Conservation (phyloP, 1,140 invertebrate species). For the Sarcophaga bullata region DNA sequence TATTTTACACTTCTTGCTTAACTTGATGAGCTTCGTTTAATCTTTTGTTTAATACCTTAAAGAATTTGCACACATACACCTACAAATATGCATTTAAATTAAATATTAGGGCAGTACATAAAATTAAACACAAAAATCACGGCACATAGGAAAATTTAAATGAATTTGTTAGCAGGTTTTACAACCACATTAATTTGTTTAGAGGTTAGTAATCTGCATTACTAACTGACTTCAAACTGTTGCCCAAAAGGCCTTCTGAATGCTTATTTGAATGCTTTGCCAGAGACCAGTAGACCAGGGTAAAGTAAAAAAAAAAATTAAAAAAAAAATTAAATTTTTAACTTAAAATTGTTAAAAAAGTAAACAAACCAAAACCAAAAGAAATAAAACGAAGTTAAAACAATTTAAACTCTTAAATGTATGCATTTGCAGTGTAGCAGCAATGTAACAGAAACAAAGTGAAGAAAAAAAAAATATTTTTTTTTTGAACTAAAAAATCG, state of each 20-base stretch:
- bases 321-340: not conserved
- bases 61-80: not conserved
- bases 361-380: not conserved
- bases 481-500: not conserved
- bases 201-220: not conserved
- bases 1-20: constrained; percentile 1
- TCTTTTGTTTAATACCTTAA: not conserved
- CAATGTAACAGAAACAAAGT: too few relatives aligned
- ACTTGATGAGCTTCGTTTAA: constrained; percentile 13
- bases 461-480: not conserved
- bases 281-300: too few relatives aligned
- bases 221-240: not conserved
- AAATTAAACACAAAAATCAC: not conserved
- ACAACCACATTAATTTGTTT: too few relatives aligned
- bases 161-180: too few relatives aligned
- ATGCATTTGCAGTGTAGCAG: too few relatives aligned
- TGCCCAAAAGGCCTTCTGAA: not conserved
- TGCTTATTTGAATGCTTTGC: too few relatives aligned
- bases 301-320: not conserved
- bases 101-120: too few relatives aligned
- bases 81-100: not conserved
- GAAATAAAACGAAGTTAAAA: too few relatives aligned
- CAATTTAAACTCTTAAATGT: too few relatives aligned
- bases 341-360: not conserved
- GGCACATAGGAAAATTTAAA: not conserved